Evolutionary conservation across 2,888 invertebrate genomes (phyloP), one percentile per base, ranked within the genome.

Genomic region (Xanthorhoe spadicearia): DNA sequence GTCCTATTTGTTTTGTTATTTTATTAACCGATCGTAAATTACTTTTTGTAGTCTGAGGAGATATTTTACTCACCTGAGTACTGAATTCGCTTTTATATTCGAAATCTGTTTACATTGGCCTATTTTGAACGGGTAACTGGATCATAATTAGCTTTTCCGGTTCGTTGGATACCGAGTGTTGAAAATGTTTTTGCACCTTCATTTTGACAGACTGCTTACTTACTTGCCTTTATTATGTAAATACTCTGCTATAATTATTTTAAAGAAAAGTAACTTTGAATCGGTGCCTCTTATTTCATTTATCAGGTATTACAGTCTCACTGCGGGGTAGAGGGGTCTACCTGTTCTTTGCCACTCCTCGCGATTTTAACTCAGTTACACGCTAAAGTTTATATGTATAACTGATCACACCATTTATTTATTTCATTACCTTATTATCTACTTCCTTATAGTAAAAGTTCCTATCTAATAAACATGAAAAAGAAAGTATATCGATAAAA

Each of bases 1-100:
- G 69, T 66, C 60, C 59, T 69, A 67, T 70, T 73, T 64, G 67
- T 60, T 69, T 65, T n/a, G 49, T 59, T 71, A 63, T 64, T 71
- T 63, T 68, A 64, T 64, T 63, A 64, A 64, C 66, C 63, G 51
- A 51, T 52, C 60, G 53, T 70, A 68, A 71, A 69, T 69, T 68
- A 63, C 52, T 66, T 66, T 62, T 64, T 63, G 61, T 67, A 64
- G 61, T 61, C 57, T 53, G 56, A 48, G 54, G 56, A 71, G 63
- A 56, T 61, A 43, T 66, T 38, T 66, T 64, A 61, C 58, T 46
- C 51, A 61, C 64, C 61, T 61, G 61, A 51, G 50, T 57, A 50
- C 53, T 48, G 48, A 38, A 53, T 38, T 63, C 8, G 32, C 50
- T 61, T 46, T 66, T 69, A 52, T 49, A 43, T 68, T 63, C 63